Evolutionary conservation across 1,140 invertebrate genomes (phyloP).

Genomic region (Cotesia glomerata): DNA sequence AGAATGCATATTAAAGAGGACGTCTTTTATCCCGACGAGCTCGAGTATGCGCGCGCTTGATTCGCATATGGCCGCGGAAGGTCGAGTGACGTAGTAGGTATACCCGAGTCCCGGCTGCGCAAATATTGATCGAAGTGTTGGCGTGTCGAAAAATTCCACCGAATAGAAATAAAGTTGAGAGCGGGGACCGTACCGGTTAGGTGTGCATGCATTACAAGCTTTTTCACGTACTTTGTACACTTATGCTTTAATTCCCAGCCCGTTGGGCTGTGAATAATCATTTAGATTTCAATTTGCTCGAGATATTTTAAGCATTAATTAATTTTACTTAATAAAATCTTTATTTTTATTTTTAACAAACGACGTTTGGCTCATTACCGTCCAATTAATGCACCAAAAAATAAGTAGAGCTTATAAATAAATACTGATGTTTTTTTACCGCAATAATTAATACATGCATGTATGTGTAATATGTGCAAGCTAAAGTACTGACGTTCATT

Average conservation of each 20-base stretch:
- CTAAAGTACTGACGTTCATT: not conserved
- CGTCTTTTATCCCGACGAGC: not conserved
- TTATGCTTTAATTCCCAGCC: no score
- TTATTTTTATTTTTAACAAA: no score
- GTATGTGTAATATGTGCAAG: not conserved
- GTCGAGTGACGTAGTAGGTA: conserved; percentile 52
- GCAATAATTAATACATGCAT: no score
- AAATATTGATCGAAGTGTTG: conserved; percentile 59
- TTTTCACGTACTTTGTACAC: no score
- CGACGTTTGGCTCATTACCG: no score
- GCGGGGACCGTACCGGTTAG: not conserved
- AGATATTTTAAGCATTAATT: no score
- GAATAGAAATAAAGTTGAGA: conserved; percentile 36
- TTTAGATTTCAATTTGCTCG: no score
- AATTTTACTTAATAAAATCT: no score
- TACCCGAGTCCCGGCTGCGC: conserved; percentile 53
- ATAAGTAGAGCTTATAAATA: no score
- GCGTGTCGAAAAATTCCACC: conserved; percentile 58
- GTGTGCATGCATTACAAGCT: not conserved
- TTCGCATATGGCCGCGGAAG: conserved; percentile 55
- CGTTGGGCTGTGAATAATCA: no score
- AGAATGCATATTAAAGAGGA: not conserved
- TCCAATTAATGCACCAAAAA: no score
- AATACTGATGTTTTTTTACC: no score
- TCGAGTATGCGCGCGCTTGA: conserved; percentile 22